Base-by-base conservation (phyloP, 2,888 invertebrate species). In the Polylopha cassiicola region DNA sequence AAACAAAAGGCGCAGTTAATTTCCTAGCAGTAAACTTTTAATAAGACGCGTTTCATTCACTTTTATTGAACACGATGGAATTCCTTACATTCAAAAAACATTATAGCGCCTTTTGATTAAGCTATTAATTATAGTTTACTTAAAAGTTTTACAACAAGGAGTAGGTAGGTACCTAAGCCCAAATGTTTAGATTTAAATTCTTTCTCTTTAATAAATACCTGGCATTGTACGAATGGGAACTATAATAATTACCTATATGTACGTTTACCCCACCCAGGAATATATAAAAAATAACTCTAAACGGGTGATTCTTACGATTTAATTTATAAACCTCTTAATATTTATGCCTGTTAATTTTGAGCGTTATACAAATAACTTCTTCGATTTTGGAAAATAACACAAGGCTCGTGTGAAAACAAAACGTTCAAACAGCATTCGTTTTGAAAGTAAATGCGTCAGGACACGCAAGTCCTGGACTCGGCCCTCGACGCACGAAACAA, bases 1-100 rank as follows among this genome's bases (percentile, higher is more conserved):
- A 55, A 66, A 59, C 57, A 65, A 63, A 53, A 51, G 55, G 56
- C 53, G 52, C 52, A 55, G 48, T 53, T 50, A 39, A 46, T 53
- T 56, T 55, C 49, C 52, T 53, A 41, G 53, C 61, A 58, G 65
- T 72, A 63, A 73, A 73, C 63, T 76, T 77, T 76, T 80, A 80
- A 78, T 79, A 78, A 77, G 70, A 61, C 62, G 55, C 57, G 63
- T 63, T 73, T 45, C 58, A 63, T 66, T 63, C 57, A 61, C 70
- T 69, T 73, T 70, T 58, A 59, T 51, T 53, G 61, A 67, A 70
- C 60, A 49, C 56, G 73, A 71, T 74, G 71, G 53, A 53, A 46
- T 37, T 54, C 46, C 50, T 50, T 60, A 65, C 80, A 77, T 74
- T 77, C 79, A 65, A 53, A 53, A 55, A 55, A 51, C 62, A 63